Conservation (phyloP, 2,113 vertebrate species). For the Anolis carolinensis region DNA sequence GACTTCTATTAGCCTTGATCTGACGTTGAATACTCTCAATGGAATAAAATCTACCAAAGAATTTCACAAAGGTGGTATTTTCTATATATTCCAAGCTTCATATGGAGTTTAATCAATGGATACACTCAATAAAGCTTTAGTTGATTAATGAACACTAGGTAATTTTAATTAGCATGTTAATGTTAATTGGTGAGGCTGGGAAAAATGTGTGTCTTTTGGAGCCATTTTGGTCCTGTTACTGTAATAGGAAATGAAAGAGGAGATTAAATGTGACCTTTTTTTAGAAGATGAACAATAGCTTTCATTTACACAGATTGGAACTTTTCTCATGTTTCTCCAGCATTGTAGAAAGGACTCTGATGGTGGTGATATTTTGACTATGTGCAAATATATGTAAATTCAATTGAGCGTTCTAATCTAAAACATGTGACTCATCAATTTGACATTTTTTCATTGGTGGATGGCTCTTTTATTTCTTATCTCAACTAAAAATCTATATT, state of each 20-base stretch:
- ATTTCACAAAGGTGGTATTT: background rate
- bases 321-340: background rate
- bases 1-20: background rate
- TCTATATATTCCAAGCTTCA: too few species aligned
- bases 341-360: background rate
- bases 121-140: background rate
- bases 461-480: background rate
- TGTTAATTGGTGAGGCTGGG: background rate
- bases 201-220: background rate
- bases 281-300: background rate
- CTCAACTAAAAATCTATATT: background rate
- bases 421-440: background rate
- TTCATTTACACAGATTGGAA: background rate
- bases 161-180: conserved; percentile 4
- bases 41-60: background rate
- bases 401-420: background rate
- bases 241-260: background rate
- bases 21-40: background rate
- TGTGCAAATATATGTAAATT: background rate
- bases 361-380: background rate
- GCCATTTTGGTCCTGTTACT: background rate
- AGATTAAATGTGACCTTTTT: background rate
- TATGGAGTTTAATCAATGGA: background rate
- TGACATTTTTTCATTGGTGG: background rate
- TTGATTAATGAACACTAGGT: background rate